phyloP scores from a whole-genome alignment of 37 sponge, comb jelly and placozoan genomes.

The Halisarca cf. caerulea region DNA sequence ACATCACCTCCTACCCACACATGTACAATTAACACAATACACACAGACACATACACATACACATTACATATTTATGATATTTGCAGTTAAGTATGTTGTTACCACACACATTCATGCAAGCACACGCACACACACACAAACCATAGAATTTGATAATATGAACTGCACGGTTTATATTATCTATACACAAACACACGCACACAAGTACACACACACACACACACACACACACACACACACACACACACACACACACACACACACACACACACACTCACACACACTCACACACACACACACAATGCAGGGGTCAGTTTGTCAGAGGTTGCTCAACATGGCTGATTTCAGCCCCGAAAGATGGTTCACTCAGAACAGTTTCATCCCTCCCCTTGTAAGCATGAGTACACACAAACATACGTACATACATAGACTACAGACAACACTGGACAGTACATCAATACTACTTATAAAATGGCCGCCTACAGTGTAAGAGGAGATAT shows the following conservation, averaged over 20 bases:
- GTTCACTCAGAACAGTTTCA: constrained; percentile 15
- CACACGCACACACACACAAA: no score
- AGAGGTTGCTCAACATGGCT: constrained; percentile 27
- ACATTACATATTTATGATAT: no score
- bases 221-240: background rate
- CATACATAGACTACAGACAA: no score
- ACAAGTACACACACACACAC: background rate
- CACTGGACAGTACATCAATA: no score
- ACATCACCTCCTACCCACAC: no score
- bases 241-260: background rate
- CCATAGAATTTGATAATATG: no score
- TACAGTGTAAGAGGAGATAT: constrained; percentile 98
- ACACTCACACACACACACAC: background rate
- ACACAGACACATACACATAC: no score
- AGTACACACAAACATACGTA: no score
- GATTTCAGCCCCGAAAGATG: constrained; percentile 47
- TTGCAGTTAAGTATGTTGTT: no score
- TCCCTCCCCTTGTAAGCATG: constrained; percentile 21
- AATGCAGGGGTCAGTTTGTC: constrained; percentile 43
- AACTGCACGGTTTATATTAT: no score
- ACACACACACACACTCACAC: background rate
- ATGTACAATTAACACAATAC: no score
- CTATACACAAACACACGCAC: background rate
- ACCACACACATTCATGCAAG: no score
- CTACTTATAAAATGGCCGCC: constrained; percentile 19